Conservation (phyloP, 2,888 invertebrate genomes). For the Acrobasis repandana region DNA sequence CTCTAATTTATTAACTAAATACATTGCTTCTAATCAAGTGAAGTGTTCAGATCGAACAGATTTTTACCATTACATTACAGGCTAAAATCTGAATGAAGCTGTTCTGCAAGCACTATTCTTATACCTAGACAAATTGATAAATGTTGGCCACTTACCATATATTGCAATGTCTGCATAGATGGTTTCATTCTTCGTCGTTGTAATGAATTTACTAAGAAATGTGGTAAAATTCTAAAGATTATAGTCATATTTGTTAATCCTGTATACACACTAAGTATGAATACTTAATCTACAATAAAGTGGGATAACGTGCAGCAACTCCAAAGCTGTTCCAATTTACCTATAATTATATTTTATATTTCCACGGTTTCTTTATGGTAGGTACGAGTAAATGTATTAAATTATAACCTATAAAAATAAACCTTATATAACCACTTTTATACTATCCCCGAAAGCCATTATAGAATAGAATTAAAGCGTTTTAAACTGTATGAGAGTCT, state of each 20-base stretch:
- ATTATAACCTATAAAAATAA: neutral
- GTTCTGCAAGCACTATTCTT: neutral
- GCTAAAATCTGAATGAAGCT: neutral
- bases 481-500: too few species aligned
- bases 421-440: neutral
- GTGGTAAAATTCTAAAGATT: neutral
- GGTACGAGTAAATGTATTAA: neutral
- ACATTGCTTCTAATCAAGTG: too few species aligned
- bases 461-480: neutral
- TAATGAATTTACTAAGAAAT: conserved; percentile 3
- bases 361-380: too few species aligned
- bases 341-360: too few species aligned
- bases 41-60: too few species aligned
- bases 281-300: too few species aligned
- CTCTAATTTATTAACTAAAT: too few species aligned
- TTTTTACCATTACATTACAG: neutral
- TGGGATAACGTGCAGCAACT: too few species aligned
- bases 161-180: neutral
- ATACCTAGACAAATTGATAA: neutral
- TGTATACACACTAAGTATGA: neutral
- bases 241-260: neutral
- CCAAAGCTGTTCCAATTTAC: too few species aligned
- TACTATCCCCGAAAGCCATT: neutral
- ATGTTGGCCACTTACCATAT: neutral
- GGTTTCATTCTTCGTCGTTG: neutral